Evolutionary conservation across 2,888 invertebrate genomes (phyloP).

Genomic region (Acanthosepion lycidas): DNA sequence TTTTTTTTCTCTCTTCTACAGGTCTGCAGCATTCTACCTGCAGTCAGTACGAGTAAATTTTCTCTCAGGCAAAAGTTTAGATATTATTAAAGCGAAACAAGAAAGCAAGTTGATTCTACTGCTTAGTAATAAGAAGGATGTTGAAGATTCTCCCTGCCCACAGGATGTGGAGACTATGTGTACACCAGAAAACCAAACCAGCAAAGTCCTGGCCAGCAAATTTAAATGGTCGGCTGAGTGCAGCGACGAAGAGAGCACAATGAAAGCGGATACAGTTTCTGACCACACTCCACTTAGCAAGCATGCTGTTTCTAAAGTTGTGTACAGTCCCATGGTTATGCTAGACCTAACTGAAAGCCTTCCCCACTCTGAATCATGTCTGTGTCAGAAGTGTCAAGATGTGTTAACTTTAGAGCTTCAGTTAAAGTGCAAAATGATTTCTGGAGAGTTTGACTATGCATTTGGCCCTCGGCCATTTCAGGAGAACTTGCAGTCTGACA

Average conservation of each 20-base stretch:
- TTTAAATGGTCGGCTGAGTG: background rate
- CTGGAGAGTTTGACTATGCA: background rate
- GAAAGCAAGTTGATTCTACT: slow-evolving; percentile 39
- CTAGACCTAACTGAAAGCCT: background rate
- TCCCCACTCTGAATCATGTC: background rate
- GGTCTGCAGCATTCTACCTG: slow-evolving; percentile 59
- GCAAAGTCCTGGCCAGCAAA: background rate
- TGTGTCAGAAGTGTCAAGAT: background rate
- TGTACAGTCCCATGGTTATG: background rate
- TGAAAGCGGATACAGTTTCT: slow-evolving; percentile 17
- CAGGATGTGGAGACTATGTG: background rate
- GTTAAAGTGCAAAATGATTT: background rate
- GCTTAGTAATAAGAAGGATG: background rate
- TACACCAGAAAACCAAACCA: background rate
- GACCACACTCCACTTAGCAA: background rate
- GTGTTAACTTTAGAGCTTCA: background rate
- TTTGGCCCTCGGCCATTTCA: background rate
- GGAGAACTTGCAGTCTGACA: background rate
- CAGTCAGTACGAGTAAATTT: slow-evolving; percentile 55
- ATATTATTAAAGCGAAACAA: slow-evolving; percentile 40
- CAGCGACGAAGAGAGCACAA: slow-evolving; percentile 24
- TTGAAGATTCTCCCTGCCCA: background rate
- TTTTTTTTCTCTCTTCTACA: slow-evolving; percentile 50
- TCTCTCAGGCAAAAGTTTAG: slow-evolving; percentile 50
- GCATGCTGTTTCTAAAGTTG: background rate